These are phyloP conservation scores for Brachystomella parvula DNA, from an alignment of 1,140 invertebrate species.

Conservation along the genomic window DNA sequence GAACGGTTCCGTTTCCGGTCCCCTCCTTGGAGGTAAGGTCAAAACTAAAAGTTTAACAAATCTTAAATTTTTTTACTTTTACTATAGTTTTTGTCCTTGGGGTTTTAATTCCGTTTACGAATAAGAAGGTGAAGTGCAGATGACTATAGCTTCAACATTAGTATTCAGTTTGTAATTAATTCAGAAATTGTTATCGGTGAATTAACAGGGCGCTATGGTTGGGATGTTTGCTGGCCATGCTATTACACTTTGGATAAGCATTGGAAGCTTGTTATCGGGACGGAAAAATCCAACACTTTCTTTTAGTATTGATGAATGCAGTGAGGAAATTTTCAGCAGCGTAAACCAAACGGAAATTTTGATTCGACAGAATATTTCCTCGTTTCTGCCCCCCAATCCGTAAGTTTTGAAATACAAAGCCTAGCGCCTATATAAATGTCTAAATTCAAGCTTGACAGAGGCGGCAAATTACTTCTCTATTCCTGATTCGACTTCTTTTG, in stretches of 20 bases:
- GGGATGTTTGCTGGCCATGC: constrained; percentile 32
- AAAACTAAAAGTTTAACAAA: too few species aligned
- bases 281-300: constrained; percentile 15
- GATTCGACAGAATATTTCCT: background rate
- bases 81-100: constrained; percentile 32
- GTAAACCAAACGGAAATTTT: constrained; percentile 20
- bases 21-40: constrained; percentile 30
- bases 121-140: constrained; percentile 16
- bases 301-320: constrained; percentile 29
- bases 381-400: background rate
- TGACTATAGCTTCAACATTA: constrained; percentile 12
- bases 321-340: background rate
- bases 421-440: too few species aligned
- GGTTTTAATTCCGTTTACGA: constrained; percentile 28
- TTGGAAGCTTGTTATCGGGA: constrained; percentile 22
- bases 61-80: too few species aligned
- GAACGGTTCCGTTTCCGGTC: constrained; percentile 30
- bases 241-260: constrained; percentile 28
- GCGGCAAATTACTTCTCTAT: background rate
- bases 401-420: too few species aligned
- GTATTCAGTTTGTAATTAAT: constrained; percentile 5
- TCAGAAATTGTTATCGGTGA: background rate
- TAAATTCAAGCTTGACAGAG: background rate
- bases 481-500: background rate
- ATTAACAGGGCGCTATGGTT: constrained; percentile 30